phyloP scores from a whole-genome alignment of 2,113 vertebrate genomes.

The Microtus ochrogaster region DNA sequence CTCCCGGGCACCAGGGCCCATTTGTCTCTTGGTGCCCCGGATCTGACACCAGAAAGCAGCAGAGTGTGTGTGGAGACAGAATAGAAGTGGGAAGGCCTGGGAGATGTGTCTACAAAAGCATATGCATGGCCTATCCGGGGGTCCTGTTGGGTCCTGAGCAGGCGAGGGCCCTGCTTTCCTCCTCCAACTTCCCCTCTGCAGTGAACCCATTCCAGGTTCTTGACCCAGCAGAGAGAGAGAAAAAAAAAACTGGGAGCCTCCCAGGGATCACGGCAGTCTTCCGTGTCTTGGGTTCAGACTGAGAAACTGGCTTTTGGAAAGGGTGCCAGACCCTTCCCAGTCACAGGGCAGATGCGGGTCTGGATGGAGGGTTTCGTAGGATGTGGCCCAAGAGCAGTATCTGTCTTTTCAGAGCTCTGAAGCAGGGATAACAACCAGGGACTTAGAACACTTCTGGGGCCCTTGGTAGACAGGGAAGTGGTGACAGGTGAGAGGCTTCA shows the following conservation, averaged over 20 bases:
- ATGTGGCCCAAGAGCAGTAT: neutral
- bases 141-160: neutral
- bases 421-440: neutral
- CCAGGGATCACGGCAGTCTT: too few species aligned
- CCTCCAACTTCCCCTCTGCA: neutral
- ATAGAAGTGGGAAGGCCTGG: neutral
- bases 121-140: rapidly evolving
- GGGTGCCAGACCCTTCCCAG: neutral
- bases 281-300: rapidly evolving
- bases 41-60: neutral
- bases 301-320: neutral
- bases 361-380: neutral
- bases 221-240: neutral
- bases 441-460: neutral
- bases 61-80: neutral
- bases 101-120: neutral
- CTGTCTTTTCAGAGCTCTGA: rapidly evolving
- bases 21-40: neutral
- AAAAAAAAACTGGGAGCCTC: neutral
- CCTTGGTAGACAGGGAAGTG: neutral
- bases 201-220: neutral
- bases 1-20: rapidly evolving
- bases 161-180: neutral
- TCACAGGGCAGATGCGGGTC: neutral
- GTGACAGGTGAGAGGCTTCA: neutral